Base-by-base conservation (phyloP, 2,888 invertebrate species). In the Parnassius orleans region DNA sequence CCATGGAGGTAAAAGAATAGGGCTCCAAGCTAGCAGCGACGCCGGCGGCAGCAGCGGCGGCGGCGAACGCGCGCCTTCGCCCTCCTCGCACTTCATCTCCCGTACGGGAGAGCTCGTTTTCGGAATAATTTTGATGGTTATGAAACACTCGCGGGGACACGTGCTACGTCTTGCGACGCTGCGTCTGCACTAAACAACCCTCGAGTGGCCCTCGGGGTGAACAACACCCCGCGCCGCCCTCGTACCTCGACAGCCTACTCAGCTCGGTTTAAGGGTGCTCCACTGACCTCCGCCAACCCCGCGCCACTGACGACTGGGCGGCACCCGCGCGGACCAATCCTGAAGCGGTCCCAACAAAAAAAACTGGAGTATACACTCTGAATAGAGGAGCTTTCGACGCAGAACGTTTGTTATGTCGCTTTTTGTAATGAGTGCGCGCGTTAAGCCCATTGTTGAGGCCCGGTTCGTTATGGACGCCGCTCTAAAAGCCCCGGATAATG, bases 11-110 rank as follows among this genome's bases (percentile, higher is more conserved):
- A 96, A 86, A 75, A 95, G 83, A 66, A 95, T 94, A 53, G 95
- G 95, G 75, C 95, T 95, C 95, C 95, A 95, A 15, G 95, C 94
- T 79, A 95, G 84, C 79, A 95, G 92, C 62, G 95, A 94, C n/a
- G 93, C 92, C 61, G 93, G 92, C 66, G 93, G 93, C 76, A 89
- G 82, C 76, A 87, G 84, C 76, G 75, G 79, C 67, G 90, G 89
- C 80, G 82, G 86, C 72, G 87, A 83, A 68, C 86, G 87, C 78
- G 82, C 83, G 68, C 82, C 82, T 70, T 84, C 87, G 68, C 87
- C 89, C 77, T 90, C 87, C 85, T 90, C 91, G 65, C 89, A 85
- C 82, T 90, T 90, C 90, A 91, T 90, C 87, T 90, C 91, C 90
- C 90, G 84, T 60, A 82, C 84, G 89, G 90, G 91, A 85, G 91